A percentile compares a stretch with the other conserved stretches of the same genome.
These are phyloP conservation scores for Falco berigora DNA, from an alignment of 2,797 vertebrate species.

Conservation along the genomic window DNA sequence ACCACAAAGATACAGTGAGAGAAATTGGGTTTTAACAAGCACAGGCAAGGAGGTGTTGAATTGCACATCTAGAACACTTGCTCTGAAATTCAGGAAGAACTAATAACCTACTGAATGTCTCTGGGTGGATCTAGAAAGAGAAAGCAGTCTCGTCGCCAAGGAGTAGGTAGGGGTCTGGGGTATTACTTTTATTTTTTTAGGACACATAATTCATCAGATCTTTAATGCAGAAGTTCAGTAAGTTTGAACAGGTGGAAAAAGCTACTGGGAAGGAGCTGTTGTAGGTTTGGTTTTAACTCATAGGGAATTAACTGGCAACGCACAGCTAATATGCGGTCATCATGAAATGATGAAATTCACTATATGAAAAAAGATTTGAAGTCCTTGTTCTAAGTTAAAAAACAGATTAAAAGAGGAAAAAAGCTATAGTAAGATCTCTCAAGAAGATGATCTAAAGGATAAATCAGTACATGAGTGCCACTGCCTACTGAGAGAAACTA, in stretches of 20 bases:
- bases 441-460: not conserved
- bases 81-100: not conserved
- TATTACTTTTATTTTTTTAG: not conserved
- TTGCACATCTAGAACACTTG: not conserved
- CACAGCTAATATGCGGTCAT: not conserved
- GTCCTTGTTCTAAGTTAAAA: not conserved
- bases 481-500: not conserved
- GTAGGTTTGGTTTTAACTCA: not conserved
- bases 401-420: not conserved
- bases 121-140: not conserved
- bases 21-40: not conserved
- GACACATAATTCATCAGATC: not conserved
- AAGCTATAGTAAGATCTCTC: not conserved
- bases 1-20: not conserved
- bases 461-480: not conserved
- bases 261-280: not conserved
- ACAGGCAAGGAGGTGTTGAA: not conserved
- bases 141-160: not conserved
- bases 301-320: not conserved
- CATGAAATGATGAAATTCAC: not conserved
- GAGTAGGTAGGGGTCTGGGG: accelerated
- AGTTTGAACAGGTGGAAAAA: not conserved
- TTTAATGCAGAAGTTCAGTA: not conserved
- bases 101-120: not conserved
- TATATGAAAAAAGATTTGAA: not conserved